A percentile compares a stretch with the other conserved stretches of the same genome.
These are phyloP conservation scores for Lasioglossum marginatum DNA, from an alignment of 2,888 invertebrate species.

Conservation along the genomic window DNA sequence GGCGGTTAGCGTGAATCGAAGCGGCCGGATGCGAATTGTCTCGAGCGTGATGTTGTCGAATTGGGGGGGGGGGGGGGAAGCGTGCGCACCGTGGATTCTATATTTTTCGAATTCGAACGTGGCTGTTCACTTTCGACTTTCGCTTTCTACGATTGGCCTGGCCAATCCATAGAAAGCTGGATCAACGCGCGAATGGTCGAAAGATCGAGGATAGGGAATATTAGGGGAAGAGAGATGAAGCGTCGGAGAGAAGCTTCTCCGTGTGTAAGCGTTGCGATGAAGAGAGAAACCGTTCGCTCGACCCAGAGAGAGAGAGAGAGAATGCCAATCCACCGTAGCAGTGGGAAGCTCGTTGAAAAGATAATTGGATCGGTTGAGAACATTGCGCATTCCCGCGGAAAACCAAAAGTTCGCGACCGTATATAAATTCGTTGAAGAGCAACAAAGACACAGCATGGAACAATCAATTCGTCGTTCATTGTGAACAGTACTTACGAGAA, in stretches of 20 bases:
- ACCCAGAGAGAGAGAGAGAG: neutral
- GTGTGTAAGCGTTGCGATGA: neutral
- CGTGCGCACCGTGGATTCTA: conserved; percentile 23
- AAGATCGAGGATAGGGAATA: neutral
- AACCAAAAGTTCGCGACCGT: neutral
- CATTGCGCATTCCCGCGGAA: neutral
- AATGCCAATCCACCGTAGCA: neutral
- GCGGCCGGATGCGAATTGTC: conserved; percentile 8
- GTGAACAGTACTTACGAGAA: conserved; percentile 15
- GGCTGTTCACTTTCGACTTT: conserved; percentile 15
- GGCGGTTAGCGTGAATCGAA: conserved; percentile 26
- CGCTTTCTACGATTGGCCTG: conserved; percentile 51
- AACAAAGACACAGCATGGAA: neutral
- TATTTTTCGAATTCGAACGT: conserved; percentile 23
- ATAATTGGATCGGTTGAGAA: neutral
- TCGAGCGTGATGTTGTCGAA: neutral
- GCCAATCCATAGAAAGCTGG: conserved; percentile 39
- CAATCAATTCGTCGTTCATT: conserved; percentile 8
- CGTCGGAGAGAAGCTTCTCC: neutral
- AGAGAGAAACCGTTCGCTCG: neutral
- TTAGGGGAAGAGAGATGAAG: neutral
- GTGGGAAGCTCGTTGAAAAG: neutral
- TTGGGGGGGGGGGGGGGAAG: neutral
- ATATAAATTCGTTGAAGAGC: neutral
- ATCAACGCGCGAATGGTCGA: neutral